Evolutionary conservation across 2,113 vertebrate species (phyloP).

Genomic region (Cephalopholis sonnerati): DNA sequence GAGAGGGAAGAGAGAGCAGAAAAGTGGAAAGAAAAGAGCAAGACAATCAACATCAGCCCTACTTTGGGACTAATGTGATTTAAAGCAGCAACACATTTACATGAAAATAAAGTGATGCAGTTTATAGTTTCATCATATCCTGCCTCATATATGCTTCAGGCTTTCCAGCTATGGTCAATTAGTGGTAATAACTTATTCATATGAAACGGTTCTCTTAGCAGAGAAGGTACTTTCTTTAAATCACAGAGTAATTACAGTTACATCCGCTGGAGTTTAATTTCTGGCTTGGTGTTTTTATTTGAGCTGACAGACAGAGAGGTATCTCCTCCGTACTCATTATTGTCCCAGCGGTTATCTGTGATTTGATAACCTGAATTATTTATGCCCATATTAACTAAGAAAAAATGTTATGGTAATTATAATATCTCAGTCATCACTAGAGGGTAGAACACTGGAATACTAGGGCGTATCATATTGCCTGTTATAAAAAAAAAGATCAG

Average conservation of each 20-base stretch:
- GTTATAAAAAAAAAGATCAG: conserved; percentile 14
- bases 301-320: conserved; percentile 24
- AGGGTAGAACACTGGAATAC: conserved; percentile 14
- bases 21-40: conserved; percentile 1
- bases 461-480: neutral
- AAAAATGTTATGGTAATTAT: conserved; percentile 55
- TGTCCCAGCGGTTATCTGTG: conserved; percentile 36
- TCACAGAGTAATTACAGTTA: conserved; percentile 55
- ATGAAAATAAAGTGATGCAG: conserved; percentile 26
- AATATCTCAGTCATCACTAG: conserved; percentile 45
- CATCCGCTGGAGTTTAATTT: conserved; percentile 32
- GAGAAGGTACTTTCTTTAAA: conserved; percentile 42
- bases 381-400: conserved; percentile 51
- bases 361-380: conserved; percentile 71
- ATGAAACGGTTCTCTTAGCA: conserved; percentile 15
- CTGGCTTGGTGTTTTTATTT: conserved; percentile 31
- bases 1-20: neutral
- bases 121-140: conserved; percentile 32
- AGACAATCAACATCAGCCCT: conserved; percentile 11
- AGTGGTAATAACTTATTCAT: conserved; percentile 57
- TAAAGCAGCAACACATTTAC: conserved; percentile 17
- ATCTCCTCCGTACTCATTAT: conserved; percentile 32
- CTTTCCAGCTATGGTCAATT: conserved; percentile 40
- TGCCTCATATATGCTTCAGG: neutral
- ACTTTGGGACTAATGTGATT: conserved; percentile 16